Evolutionary conservation across 2,113 vertebrate genomes (phyloP), one percentile per base, ranked within the genome.

Genomic region (Podiceps cristatus): DNA sequence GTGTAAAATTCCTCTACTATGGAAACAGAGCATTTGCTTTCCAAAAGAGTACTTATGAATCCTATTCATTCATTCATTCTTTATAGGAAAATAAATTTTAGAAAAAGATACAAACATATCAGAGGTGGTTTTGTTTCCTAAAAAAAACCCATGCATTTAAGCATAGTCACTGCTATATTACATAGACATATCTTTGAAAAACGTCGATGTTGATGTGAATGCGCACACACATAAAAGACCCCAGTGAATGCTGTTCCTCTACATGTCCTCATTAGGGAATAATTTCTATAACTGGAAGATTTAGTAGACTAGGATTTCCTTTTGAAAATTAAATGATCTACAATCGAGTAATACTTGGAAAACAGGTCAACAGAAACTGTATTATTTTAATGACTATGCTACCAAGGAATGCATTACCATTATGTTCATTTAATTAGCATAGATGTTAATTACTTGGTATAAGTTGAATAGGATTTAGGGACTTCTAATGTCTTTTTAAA

Each of bases 101-200:
- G 2, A 12, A 25, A 37, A n/a, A 37, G 4, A 29, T 31, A 33
- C 7, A 59, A 42, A 68, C 0, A 2, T 18, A 23, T 8, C 9
- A 83, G 18, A 75, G 8, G 9, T 16, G 8, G 4, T 15, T 82
- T 68, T 55, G 0, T 47, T 91, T 52, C 19, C 24, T 40, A 31
- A 49, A 76, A 44, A 58, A 58, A 31, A 18, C 5, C 9, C 9
- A 23, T 11, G 4, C 37, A 78, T 82, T 60, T 74, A 55, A 71
- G 11, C 3, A 7, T 20, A 40, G 14, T 44, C 6, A 10, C 7
- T 59, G 45, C 66, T 33, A 0, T n/a, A 50, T 44, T 31, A 47
- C 11, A 33, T 4, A 56, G 19, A 35, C 17, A 25, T 40, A 27
- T 18, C 14, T 64, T 47, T 53, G 29, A 80, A 37, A 29, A 74